A percentile compares a stretch with the other conserved stretches of the same genome.
Conservation (phyloP, 1,140 invertebrate species). For the Ips typographus region DNA sequence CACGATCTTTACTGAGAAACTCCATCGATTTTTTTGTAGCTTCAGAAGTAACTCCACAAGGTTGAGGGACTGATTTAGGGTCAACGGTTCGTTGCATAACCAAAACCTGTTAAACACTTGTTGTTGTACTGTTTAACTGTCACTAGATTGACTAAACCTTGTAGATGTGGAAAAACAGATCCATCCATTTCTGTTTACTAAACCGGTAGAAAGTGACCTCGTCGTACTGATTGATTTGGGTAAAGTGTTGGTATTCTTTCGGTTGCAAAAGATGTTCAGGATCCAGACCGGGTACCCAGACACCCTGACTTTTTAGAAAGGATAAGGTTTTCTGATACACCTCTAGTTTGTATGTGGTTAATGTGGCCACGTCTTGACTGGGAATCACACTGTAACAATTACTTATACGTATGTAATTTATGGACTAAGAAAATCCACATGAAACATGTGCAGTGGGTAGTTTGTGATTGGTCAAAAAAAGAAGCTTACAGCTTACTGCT, state of each 20-base stretch:
- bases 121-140: background rate
- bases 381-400: background rate
- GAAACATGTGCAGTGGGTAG: too few species aligned
- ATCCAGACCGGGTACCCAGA: conserved; percentile 44
- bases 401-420: too few species aligned
- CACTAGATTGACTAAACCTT: conserved; percentile 36
- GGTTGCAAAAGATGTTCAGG: conserved; percentile 48
- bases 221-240: conserved; percentile 1
- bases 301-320: conserved; percentile 46
- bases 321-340: conserved; percentile 44
- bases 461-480: too few species aligned
- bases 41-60: background rate
- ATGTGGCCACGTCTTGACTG: conserved; percentile 9
- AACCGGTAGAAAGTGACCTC: conserved; percentile 40
- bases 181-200: conserved; percentile 53
- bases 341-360: conserved; percentile 29
- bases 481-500: too few species aligned
- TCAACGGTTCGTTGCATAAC: conserved; percentile 7
- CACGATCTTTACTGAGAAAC: conserved; percentile 14
- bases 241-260: conserved; percentile 44
- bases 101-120: conserved; percentile 5
- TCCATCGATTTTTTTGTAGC: conserved; percentile 2
- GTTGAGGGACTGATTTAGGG: background rate
- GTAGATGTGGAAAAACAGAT: conserved; percentile 51
- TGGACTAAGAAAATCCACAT: too few species aligned